Evolutionary conservation across 2,888 invertebrate genomes (phyloP), one percentile per base, ranked within the genome.

Genomic region (Prosopocoilus inquinatus): DNA sequence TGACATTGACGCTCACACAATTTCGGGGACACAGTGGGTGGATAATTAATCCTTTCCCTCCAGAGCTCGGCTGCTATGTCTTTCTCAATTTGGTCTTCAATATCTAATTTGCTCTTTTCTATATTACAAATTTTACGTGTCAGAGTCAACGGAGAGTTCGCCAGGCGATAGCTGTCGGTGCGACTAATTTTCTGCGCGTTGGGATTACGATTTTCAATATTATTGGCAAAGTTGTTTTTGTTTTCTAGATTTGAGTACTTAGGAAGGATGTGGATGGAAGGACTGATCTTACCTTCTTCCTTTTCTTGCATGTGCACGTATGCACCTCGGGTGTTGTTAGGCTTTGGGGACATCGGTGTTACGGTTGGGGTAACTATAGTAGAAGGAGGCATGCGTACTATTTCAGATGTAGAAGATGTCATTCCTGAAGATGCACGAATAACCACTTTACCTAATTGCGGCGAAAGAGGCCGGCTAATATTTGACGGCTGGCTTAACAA

Each of bases 121-220:
- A 80, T 73, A 71, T 80, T 82, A 44, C 82, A 73, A 62, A 81
- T 79, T 72, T 84, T 86, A 75, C 83, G 84, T 48, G 88, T 85
- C 34, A 84, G 84, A 35, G 84, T 84, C 77, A 86, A 81, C 60
- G 85, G 81, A 16, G 86, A 85, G 76, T 91, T 91, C 11, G 92
- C 92, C 75, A 89, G 82, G 62, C 90, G 85, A 73, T 92, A 92
- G 77, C 91, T 92, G 74, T 92, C 90, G 73, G 90, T 90, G 57
- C 92, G 86, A 76, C 89, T 90, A 78, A 84, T 85, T 36, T 63
- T 63, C 55, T 46, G 47, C 55, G 72, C 58, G n/a, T 59, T 61
- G 13, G 53, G 34, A 34, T 55, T 52, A 38, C 48, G 38, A 41
- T 57, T 38, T 36, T 47, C 68, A 64, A 72, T 77, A 55, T 69